Base-by-base conservation (phyloP, 1,140 invertebrate species). In the Homarus americanus region DNA sequence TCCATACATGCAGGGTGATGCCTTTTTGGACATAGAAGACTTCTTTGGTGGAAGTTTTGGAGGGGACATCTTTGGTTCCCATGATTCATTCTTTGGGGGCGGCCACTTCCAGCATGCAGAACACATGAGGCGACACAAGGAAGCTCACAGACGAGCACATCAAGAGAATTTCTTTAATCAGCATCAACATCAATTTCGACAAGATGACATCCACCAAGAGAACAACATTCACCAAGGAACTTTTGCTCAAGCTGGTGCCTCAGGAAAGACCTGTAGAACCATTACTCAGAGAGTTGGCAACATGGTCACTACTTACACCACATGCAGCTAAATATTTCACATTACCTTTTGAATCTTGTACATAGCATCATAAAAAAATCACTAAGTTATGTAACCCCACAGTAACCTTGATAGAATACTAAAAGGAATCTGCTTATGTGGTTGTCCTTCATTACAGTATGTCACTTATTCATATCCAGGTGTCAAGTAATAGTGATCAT, bases 101-200 rank as follows among this genome's bases (percentile, higher is more conserved):
- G 91, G 91, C 49, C 91, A 92, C 49, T 92, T 92, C 87, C 80
- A 87, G 87, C 91, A 92, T 49, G 58, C 66, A n/a, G 88, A 90
- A 80, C 88, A 90, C 69, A 90, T 90, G 72, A 49, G 80, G 24
- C 80, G 88, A 53, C 91, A 92, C 53, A 73, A 86, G 9, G 76
- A 89, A 41, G 87, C 87, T 41, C 91, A 92, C 82, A 69, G 78
- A n/a, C 38, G 28, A 32, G 91, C 91, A n/a, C 76, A 75, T 24
- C 63, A 73, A 7, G 73, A 66, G 32, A 72, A 85, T n/a, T 5
- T 9, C 49, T 73, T 34, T 28, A 66, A 75, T 34, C 44, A 75
- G 44, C 79, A 75, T 34, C 44, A 75, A 34, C 69, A 76, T 5
- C 36, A 63, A 15, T 20, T 17, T 4, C 75, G 12, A 17, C 79